Evolutionary conservation across 2,888 invertebrate species (phyloP), one percentile per base, ranked within the genome.

Genomic region (Cheilosia grossa): DNA sequence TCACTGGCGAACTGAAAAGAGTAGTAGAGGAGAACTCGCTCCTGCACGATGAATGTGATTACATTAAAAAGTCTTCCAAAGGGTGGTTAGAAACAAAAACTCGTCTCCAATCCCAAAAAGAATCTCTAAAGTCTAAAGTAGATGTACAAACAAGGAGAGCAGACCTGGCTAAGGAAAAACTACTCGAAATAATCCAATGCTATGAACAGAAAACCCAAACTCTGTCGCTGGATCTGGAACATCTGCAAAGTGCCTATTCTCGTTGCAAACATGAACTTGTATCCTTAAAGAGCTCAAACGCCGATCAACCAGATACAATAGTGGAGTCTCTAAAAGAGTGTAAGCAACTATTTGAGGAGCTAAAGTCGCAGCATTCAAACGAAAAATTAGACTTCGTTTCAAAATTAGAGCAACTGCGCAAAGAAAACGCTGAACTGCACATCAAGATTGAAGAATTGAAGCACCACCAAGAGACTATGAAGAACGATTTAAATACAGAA

Each of bases 331-430:
- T 96, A 1, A 95, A 95, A 59, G 96, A 96, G 89, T 96, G 96
- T 88, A 96, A 95, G 90, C 93, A 95, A 72, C 93, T 96, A 88
- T 93, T 96, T 87, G 96, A 96, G 90, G 96, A 97, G 88, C 90
- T 97, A 2, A 96, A 96, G 89, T 92, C 93, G 40, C 95, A 96
- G 82, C 96, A 96, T 89, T 94, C 94, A 58, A 93, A 93, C 87
- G 97, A 97, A 82, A 94, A 94, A 54, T 93, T 93, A n/a, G 93
- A 94, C 66, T 91, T 95, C 54, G 91, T 91, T 1, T 93, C 86
- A 1, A 89, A 88, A 44, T 72, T 89, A 13, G 81, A 72, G 4
- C 88, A 89, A 7, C 64, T 89, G 2, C 75, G 70, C 19, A 72
- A 87, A 47, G 78, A 83, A 4, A 85, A 86, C n/a, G 9, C 58